phyloP scores from a whole-genome alignment of 2,797 vertebrate genomes.

The Poeciliopsis paucimaculata region DNA sequence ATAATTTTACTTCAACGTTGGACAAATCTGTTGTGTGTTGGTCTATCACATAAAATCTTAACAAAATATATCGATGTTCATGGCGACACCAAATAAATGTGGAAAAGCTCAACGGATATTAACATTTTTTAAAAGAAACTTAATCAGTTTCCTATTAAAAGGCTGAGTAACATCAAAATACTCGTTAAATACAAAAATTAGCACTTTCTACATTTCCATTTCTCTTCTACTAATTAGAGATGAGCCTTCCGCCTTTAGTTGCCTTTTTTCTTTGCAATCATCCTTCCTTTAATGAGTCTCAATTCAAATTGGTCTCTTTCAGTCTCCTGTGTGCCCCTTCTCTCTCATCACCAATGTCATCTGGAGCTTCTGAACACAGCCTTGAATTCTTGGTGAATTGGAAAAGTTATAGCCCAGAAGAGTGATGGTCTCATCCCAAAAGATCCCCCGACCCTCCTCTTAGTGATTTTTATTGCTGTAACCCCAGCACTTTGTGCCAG shows the following conservation, averaged over 20 bases:
- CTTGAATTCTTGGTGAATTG: neutral
- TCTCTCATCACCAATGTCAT: neutral
- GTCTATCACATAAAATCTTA: neutral
- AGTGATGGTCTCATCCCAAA: neutral
- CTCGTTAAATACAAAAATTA: neutral
- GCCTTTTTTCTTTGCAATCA: neutral
- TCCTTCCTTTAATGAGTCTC: neutral
- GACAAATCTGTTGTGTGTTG: neutral
- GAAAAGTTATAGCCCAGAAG: neutral
- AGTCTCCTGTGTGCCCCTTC: too few species aligned
- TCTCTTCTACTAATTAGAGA: neutral
- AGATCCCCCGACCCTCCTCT: neutral
- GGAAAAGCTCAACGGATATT: neutral
- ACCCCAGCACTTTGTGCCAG: conserved; percentile 6
- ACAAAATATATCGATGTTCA: neutral
- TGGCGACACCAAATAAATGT: neutral
- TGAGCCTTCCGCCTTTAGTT: neutral
- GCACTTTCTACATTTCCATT: neutral
- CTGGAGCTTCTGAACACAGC: neutral
- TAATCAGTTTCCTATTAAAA: neutral
- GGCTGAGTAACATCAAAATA: neutral
- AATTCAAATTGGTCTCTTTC: neutral
- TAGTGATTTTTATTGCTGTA: conserved; percentile 1
- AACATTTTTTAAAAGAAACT: neutral
- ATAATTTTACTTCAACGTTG: neutral